Conservation (phyloP, 2,113 vertebrate species). For the Trichechus manatus region DNA sequence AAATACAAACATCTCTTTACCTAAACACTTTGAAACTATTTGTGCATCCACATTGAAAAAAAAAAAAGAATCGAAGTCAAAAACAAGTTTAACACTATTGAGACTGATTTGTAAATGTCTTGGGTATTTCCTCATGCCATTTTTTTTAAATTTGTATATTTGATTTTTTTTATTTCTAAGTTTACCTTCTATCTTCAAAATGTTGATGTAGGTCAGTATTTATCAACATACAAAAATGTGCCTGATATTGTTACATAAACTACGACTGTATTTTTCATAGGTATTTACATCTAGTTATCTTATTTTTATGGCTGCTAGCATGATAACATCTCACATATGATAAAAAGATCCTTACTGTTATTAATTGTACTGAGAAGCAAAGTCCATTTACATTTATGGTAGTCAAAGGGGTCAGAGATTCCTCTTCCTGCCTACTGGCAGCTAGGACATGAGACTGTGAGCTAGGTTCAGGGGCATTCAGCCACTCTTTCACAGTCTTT, state of each 20-base stretch:
- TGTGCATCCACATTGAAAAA: neutral
- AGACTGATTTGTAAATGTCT: neutral
- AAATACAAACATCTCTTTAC: neutral
- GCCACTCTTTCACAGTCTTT: neutral
- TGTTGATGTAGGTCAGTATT: neutral
- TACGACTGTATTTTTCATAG: neutral
- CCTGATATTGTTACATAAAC: neutral
- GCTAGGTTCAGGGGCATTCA: neutral
- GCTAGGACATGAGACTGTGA: neutral
- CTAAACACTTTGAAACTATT: neutral
- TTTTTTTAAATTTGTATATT: neutral
- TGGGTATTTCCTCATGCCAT: neutral
- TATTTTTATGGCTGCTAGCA: neutral
- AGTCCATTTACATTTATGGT: neutral
- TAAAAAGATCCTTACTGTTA: neutral
- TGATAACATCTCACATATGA: neutral
- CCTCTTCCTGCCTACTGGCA: neutral
- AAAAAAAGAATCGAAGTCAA: neutral
- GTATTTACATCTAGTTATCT: neutral
- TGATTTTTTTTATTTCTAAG: neutral
- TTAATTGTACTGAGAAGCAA: neutral
- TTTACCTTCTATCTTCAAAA: neutral
- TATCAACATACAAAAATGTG: neutral
- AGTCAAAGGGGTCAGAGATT: neutral
- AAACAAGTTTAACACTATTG: neutral